Conservation (phyloP, 2,888 invertebrate genomes). For the Charanyca ferruginea region DNA sequence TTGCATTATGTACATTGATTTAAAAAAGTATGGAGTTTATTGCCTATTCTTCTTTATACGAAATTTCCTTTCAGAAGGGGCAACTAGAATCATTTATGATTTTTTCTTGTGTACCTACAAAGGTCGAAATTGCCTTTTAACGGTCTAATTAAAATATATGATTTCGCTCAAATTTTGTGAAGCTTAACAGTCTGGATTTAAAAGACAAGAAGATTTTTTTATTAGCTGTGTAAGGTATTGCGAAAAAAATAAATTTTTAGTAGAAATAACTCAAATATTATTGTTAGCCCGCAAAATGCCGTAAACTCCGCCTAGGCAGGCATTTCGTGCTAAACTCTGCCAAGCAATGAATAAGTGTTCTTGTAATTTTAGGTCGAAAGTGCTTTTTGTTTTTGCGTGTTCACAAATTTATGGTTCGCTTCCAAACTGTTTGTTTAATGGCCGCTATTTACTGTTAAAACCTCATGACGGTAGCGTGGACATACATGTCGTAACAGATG, state of each 20-base stretch:
- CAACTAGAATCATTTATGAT: too few relatives aligned
- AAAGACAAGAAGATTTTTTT: too few relatives aligned
- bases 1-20: too few relatives aligned
- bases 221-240: too few relatives aligned
- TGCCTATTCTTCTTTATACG: too few relatives aligned
- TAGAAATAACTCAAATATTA: conserved; percentile 25
- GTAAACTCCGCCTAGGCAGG: conserved; percentile 33
- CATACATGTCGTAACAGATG: conserved; percentile 49
- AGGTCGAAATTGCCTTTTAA: too few relatives aligned
- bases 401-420: conserved; percentile 54
- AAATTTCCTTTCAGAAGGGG: too few relatives aligned
- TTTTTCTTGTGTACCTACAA: too few relatives aligned
- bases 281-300: conserved; percentile 35
- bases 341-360: conserved; percentile 61
- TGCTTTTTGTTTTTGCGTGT: conserved; percentile 57
- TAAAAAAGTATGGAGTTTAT: too few relatives aligned
- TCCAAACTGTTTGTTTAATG: conserved; percentile 49
- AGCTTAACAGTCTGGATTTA: too few relatives aligned
- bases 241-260: conserved; percentile 12
- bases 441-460: conserved; percentile 33
- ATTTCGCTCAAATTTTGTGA: too few relatives aligned
- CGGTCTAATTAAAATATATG: too few relatives aligned
- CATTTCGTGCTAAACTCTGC: conserved; percentile 52
- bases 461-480: conserved; percentile 26
- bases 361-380: conserved; percentile 58